Evolutionary conservation across 2,797 vertebrate species (phyloP), one percentile per base, ranked within the genome.

Genomic region (Holocentrus rufus): DNA sequence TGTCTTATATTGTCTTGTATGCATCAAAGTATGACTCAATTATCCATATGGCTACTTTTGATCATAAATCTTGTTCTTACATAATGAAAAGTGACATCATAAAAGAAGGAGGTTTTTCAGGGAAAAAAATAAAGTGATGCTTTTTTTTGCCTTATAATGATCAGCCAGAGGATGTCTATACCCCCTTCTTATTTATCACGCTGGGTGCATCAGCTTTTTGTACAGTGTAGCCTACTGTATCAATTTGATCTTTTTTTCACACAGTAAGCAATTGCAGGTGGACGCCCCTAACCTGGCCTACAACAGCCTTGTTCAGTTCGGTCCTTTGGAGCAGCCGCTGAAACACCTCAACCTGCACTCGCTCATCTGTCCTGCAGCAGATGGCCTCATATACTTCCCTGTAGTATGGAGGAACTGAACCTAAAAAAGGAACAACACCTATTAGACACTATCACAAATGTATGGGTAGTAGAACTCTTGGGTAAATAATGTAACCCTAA

Each of bases 361-460:
- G 85, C 73, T 94, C 94, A 75, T 94, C 92, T 18, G 87, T 91
- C 84, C 92, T 92, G 83, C 88, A 90, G 73, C 92, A 59, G 72
- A 95, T 42, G 67, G 94, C 93, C 23, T 95, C 94, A 70, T 94
- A 88, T 3, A 95, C 93, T 80, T 95, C 94, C 65, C 92, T 93
- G 87, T 95, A 95, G 88, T 94, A 95, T 34, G 93, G 87, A 82
- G 94, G 94, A 72, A 95, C 95, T 56, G 94, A 94, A 77, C 94
- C 95, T 95, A 78, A 62, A 85, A 79, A 84, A 71, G 83, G 74
- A 84, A 84, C 65, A 84, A 64, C 65, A 85, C 71, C 81, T 73
- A 52, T 60, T 15, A 17, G 52, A 53, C 52, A 54, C 20, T 11
- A 25, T 54, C 22, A 34, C 31, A 34, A 34, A 34, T 8, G 1